Evolutionary conservation across 2,888 invertebrate species (phyloP), one percentile per base, ranked within the genome.

Genomic region (Nymphalis polychloros): DNA sequence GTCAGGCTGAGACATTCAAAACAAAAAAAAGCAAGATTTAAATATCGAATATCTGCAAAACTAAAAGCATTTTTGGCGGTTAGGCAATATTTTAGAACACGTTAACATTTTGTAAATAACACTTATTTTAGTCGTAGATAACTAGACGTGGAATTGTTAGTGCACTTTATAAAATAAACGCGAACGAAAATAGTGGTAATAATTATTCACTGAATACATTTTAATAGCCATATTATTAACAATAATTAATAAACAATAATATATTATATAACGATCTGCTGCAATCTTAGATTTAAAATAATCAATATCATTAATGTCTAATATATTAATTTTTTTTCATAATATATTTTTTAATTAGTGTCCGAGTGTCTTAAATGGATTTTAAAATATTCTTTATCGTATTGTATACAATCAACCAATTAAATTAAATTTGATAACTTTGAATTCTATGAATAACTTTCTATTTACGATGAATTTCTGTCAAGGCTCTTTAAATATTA

Each of bases 141-240:
- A 81, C 80, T 80, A 5, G 53, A 78, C 78, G 79, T 80, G 82
- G 80, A 76, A 49, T 52, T 52, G 52, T 71, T 65, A 67, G 70
- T 73, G 72, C 74, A 74, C 74, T 63, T 52, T 13, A 13, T 55
- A 41, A 20, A 53, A 17, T 31, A 17, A 55, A 63, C 47, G 63
- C 47, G 57, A 10, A 41, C 47, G 57, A 10, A 41, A 41, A 13
- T 35, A 23, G 53, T 8, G 27, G 13, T 57, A 35, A 17, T 57
- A 41, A 57, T 57, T 17, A 19, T 57, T 55, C 27, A 31, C 53
- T 55, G 53, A 27, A 31, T 55, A 27, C 27, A 62, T 46, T 81
- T 78, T 78, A 77, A 82, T 85, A 87, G 88, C 88, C 88, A 88
- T 88, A 88, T 85, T 86, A 85, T 83, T 81, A 79, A 83, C 79